A percentile compares a stretch with the other conserved stretches of the same genome.
These are phyloP conservation scores for Electrophaes corylata DNA, from an alignment of 2,888 invertebrate species.

Conservation along the genomic window DNA sequence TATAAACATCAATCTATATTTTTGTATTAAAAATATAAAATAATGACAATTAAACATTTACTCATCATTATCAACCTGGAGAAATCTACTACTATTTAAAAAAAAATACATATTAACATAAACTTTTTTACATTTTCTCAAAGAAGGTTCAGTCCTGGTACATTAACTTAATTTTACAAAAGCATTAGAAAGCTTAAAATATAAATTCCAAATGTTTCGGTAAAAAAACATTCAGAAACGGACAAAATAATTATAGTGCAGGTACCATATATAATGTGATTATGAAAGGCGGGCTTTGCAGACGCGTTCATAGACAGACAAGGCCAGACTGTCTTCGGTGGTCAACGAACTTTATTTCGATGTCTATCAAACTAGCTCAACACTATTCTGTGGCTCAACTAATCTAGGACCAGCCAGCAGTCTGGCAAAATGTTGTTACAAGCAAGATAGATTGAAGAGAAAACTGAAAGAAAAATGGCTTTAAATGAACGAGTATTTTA, in stretches of 20 bases:
- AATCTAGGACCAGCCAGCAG: slow-evolving; percentile 51
- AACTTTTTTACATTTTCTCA: no score
- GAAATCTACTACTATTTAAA: no score
- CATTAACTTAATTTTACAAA: neutral
- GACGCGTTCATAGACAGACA: slow-evolving; percentile 61
- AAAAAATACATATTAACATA: no score
- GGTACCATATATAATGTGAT: slow-evolving; percentile 26
- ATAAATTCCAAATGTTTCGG: neutral
- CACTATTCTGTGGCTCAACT: neutral
- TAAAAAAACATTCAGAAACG: slow-evolving; percentile 3
- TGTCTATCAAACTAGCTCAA: slow-evolving; percentile 46
- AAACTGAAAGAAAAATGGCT: slow-evolving; percentile 31
- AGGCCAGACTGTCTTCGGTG: slow-evolving; percentile 69
- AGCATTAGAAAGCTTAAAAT: slow-evolving; percentile 4
- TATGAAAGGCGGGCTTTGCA: slow-evolving; percentile 43
- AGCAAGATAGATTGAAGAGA: slow-evolving; percentile 30
- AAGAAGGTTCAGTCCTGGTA: no score
- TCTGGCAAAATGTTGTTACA: slow-evolving; percentile 54
- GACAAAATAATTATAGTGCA: slow-evolving; percentile 22
- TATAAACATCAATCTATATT: no score
- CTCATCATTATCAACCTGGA: no score
- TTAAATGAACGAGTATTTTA: neutral
- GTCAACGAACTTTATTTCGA: slow-evolving; percentile 65
- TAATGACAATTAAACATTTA: no score
- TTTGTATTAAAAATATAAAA: no score